phyloP scores from a whole-genome alignment of 2,797 vertebrate species.

The Ispidina picta region DNA sequence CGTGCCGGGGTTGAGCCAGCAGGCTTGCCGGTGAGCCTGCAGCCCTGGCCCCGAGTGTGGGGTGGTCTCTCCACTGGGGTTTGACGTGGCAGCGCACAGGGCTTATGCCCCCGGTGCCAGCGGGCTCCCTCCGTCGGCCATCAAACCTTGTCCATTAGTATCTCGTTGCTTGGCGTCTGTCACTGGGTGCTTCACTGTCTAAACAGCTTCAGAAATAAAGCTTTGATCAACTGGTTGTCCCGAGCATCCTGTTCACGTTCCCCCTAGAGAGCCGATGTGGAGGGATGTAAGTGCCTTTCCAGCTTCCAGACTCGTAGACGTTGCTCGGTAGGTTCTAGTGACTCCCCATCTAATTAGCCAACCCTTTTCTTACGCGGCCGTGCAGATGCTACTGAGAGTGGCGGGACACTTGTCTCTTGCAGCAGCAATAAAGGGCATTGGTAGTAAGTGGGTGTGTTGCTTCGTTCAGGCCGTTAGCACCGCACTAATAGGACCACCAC shows the following conservation, averaged over 20 bases:
- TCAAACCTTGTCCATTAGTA: background rate
- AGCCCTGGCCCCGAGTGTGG: background rate
- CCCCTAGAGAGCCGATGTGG: background rate
- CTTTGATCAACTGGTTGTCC: background rate
- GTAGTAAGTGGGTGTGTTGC: background rate
- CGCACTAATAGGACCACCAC: rapidly evolving
- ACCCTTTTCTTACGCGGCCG: background rate
- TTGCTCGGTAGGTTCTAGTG: background rate
- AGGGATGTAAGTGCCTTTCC: background rate
- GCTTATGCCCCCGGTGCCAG: background rate
- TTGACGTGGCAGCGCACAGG: background rate
- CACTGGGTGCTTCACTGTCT: background rate
- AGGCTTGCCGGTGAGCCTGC: background rate
- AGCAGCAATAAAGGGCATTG: background rate
- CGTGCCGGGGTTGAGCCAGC: background rate
- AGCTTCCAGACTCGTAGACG: background rate
- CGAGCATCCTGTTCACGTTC: background rate
- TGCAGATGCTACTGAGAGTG: background rate
- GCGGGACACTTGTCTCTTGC: background rate
- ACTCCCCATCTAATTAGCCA: background rate
- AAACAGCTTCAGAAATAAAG: background rate
- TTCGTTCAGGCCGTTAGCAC: background rate
- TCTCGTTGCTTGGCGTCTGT: background rate
- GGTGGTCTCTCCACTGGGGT: background rate
- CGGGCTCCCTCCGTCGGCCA: background rate